Evolutionary conservation across 1,140 invertebrate species (phyloP), one percentile per base, ranked within the genome.

Genomic region (Hesperophylax magnus): DNA sequence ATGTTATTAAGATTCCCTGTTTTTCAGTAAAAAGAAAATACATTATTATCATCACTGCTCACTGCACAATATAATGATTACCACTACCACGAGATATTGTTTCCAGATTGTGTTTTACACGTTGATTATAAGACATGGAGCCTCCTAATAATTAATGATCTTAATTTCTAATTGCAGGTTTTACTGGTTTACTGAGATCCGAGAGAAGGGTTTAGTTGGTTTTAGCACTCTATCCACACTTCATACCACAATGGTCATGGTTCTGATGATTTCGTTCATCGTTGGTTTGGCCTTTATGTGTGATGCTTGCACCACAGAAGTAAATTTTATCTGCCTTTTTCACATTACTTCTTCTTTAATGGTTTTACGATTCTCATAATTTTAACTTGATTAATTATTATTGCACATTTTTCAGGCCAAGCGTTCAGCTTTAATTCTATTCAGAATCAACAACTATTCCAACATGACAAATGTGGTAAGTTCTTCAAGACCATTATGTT

Each of bases 371-470:
- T 39, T 3, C 5, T 39, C 34, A 7, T 8, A 1, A 39, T 39
- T 39, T 39, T 8, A 39, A 39, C 9, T 39, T 39, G 34, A 39
- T 39, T 39, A 31, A 31, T 31, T 9, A 39, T 39, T 8, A 39
- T 8, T 8, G 34, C 34, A 11, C 39, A 39, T 52, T 52, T 69
- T 69, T 17, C 34, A 69, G 65, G 65, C 67, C 1, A 71, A 52
- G 18, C 39, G 22, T 18, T 22, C 67, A 3, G 34, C 67, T 8
- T 47, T 24, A 52, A 71, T 71, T 53, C 67, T 71, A 18, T 71
- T 71, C 20, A 71, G 67, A 71, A 71, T 71, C 14, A 71, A 71
- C 67, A n/a, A 47, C 9, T 71, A 52, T 20, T 71, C 67, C n/a
- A 39, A 71, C 39, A 18, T 47, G 34, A 71, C 34, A 47, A 24